A percentile compares a stretch with the other conserved stretches of the same genome.
phyloP scores from a whole-genome alignment of 2,888 invertebrate species.

The Antheraea yamamai region DNA sequence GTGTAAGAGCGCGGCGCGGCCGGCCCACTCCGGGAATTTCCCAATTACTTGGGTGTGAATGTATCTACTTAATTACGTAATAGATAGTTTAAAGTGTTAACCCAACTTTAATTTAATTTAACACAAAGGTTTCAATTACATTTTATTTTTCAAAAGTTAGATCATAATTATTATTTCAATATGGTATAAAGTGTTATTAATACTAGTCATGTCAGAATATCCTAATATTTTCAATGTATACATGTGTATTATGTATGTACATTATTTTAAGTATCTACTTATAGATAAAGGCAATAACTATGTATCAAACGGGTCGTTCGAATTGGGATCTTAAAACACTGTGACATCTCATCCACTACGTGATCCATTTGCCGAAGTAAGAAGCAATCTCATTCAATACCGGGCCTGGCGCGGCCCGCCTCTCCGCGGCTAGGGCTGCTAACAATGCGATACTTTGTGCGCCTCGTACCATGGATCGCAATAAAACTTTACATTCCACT shows the following conservation, averaged over 20 bases:
- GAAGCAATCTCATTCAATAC: constrained; percentile 84
- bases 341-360: constrained; percentile 83
- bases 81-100: constrained; percentile 50
- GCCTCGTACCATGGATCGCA: constrained; percentile 69
- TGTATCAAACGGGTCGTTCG: constrained; percentile 64
- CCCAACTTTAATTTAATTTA: constrained; percentile 20
- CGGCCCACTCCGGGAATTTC: constrained; percentile 75
- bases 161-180: not conserved
- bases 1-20: constrained; percentile 42
- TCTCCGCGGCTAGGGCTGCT: constrained; percentile 61
- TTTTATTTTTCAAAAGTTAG: not conserved
- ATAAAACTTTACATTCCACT: constrained; percentile 79
- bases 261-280: constrained; percentile 12
- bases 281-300: constrained; percentile 49
- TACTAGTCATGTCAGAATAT: not conserved
- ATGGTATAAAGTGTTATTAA: not conserved
- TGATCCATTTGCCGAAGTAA: constrained; percentile 83
- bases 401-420: constrained; percentile 50
- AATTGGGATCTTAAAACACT: constrained; percentile 83
- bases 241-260: not conserved
- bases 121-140: constrained; percentile 7
- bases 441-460: constrained; percentile 75
- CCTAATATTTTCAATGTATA: not conserved
- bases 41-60: constrained; percentile 78
- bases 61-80: constrained; percentile 74